Evolutionary conservation across 2,888 invertebrate genomes (phyloP), one percentile per base, ranked within the genome.

Genomic region (Copidosoma aretas): DNA sequence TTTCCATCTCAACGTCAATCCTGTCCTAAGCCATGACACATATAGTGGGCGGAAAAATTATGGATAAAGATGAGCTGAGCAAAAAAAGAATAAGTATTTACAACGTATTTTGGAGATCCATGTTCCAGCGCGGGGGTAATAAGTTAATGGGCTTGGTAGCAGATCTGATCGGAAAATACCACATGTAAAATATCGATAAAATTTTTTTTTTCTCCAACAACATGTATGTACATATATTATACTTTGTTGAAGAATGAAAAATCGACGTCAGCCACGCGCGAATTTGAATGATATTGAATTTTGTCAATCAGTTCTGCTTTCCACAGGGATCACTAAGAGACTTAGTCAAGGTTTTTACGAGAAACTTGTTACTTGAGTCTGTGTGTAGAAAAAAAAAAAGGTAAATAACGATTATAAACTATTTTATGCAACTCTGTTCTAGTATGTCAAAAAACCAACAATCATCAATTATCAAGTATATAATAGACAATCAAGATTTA

Each of bases 141-240:
- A 49, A 49, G 56, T 68, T 51, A 46, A 19, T 63, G 32, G 62
- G 64, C 53, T 67, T 69, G 71, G 73, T 68, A 73, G 77, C 79
- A 75, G 77, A 77, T 73, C 76, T 76, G 81, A 81, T 79, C 81
- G 4, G 12, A 46, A 46, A 15, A n/a, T n/a, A n/a, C n/a, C n/a
- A n/a, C n/a, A n/a, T n/a, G n/a, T n/a, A n/a, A n/a, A n/a, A n/a
- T n/a, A n/a, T n/a, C n/a, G n/a, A n/a, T n/a, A n/a, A 46, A 12
- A 15, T 46, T 17, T 46, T 46, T 46, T 46, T 8, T 46, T 46
- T 46, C 1, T 46, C 12, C 12, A 8, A 2, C 43, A 46, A 32
- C n/a, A n/a, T n/a, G n/a, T n/a, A n/a, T n/a, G n/a, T n/a, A n/a
- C n/a, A n/a, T n/a, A n/a, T n/a, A n/a, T 32, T 32, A 32, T 8